Evolutionary conservation across 2,797 vertebrate species (phyloP).

Genomic region (Chaetophractus vellerosus): DNA sequence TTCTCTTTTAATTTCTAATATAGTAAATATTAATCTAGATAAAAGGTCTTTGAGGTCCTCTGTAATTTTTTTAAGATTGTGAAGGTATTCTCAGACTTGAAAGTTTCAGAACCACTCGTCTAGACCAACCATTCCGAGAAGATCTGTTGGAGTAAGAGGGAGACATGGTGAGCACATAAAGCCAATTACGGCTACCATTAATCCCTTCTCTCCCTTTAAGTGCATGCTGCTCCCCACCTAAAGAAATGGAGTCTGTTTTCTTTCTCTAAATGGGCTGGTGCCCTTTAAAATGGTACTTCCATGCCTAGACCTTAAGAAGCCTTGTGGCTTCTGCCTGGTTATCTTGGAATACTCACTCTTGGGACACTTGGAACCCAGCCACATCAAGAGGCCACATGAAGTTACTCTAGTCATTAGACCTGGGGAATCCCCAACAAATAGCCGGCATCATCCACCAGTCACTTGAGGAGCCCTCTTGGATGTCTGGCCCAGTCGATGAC

Average conservation of each 20-base stretch:
- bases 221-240: background rate
- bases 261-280: background rate
- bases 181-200: slow-evolving; percentile 7
- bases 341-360: background rate
- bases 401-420: background rate
- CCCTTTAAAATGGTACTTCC: slow-evolving; percentile 44
- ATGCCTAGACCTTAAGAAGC: background rate
- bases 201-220: background rate
- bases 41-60: background rate
- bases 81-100: background rate
- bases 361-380: background rate
- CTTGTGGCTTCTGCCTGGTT: background rate
- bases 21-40: background rate
- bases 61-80: background rate
- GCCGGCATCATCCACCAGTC: background rate
- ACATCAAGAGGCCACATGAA: background rate
- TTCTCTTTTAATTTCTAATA: slow-evolving; percentile 41
- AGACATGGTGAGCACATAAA: background rate
- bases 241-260: background rate
- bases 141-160: background rate
- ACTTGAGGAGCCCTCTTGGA: background rate
- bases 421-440: background rate
- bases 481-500: background rate
- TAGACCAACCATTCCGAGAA: background rate
- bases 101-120: background rate